phyloP scores from a whole-genome alignment of 2,113 vertebrate species.

The Odontophorus gujanensis region DNA sequence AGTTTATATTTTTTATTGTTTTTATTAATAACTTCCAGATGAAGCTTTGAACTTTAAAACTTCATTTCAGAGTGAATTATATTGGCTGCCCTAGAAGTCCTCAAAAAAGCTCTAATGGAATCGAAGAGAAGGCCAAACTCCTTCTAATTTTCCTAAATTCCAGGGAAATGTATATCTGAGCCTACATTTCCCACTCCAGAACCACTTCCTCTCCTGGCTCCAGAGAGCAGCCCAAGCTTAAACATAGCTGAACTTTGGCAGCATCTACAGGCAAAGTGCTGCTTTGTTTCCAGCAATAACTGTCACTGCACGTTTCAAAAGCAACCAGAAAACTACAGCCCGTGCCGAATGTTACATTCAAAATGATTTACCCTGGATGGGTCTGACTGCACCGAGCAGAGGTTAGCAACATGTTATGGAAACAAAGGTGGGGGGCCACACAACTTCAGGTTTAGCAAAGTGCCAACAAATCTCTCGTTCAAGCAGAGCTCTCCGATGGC shows the following conservation, averaged over 20 bases:
- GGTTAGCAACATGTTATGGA: not conserved
- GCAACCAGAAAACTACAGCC: conserved; percentile 24
- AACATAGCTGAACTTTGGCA: conserved; percentile 32
- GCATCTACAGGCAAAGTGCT: conserved; percentile 1
- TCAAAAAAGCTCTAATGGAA: conserved; percentile 33
- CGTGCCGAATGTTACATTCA: conserved; percentile 5
- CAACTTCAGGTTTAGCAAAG: not conserved
- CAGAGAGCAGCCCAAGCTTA: not conserved
- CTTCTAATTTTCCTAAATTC: conserved; percentile 37
- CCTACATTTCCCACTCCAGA: conserved; percentile 34
- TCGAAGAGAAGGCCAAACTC: conserved; percentile 25
- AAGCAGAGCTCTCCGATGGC: not conserved
- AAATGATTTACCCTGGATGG: not conserved
- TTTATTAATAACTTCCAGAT: conserved; percentile 65
- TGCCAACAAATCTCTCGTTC: conserved; percentile 1
- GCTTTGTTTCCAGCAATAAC: conserved; percentile 6
- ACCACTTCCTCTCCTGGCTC: conserved; percentile 45
- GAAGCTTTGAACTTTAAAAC: conserved; percentile 36
- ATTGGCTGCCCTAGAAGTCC: not conserved
- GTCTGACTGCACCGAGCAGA: conserved; percentile 1
- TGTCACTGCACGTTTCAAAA: conserved; percentile 21
- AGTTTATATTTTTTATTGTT: conserved; percentile 15
- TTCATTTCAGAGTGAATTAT: conserved; percentile 33
- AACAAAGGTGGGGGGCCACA: not conserved
- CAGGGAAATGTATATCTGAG: conserved; percentile 42